phyloP scores from a whole-genome alignment of 2,113 vertebrate genomes.

The Brachionichthys hirsutus region DNA sequence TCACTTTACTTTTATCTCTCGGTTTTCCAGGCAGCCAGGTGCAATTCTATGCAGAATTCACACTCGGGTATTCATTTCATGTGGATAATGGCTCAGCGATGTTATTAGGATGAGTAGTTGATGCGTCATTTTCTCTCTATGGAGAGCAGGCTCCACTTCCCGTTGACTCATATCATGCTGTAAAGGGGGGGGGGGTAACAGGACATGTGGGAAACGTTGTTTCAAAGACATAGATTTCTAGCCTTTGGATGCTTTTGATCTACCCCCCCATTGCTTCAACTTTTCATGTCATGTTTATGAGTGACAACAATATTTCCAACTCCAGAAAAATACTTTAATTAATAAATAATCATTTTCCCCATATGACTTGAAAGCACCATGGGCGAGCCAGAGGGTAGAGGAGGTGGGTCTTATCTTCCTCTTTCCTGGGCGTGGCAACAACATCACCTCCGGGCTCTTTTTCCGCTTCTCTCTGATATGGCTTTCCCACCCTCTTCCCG shows the following conservation, averaged over 20 bases:
- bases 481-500: conserved; percentile 23
- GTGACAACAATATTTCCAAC: too few relatives aligned
- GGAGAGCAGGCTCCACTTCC: conserved; percentile 61
- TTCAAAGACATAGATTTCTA: too few relatives aligned
- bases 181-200: conserved; percentile 29
- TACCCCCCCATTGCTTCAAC: too few relatives aligned
- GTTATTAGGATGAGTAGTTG: conserved; percentile 48
- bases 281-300: too few relatives aligned
- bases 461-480: conserved; percentile 32
- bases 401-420: conserved; percentile 35
- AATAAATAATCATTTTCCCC: conserved; percentile 10
- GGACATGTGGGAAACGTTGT: conserved; percentile 11
- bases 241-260: too few relatives aligned
- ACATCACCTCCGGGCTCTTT: conserved; percentile 60
- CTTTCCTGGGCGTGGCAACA: conserved; percentile 52
- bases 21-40: conserved; percentile 37
- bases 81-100: conserved; percentile 41
- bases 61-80: conserved; percentile 40
- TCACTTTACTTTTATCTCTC: conserved; percentile 1
- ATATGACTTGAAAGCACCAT: conserved; percentile 45
- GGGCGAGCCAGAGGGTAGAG: conserved; percentile 28
- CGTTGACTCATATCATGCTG: conserved; percentile 72
- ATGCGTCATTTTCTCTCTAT: conserved; percentile 48
- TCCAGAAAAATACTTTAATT: too few relatives aligned
- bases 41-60: conserved; percentile 23